Conservation (phyloP, 2,888 invertebrate genomes). For the Pseudococcus viburni region DNA sequence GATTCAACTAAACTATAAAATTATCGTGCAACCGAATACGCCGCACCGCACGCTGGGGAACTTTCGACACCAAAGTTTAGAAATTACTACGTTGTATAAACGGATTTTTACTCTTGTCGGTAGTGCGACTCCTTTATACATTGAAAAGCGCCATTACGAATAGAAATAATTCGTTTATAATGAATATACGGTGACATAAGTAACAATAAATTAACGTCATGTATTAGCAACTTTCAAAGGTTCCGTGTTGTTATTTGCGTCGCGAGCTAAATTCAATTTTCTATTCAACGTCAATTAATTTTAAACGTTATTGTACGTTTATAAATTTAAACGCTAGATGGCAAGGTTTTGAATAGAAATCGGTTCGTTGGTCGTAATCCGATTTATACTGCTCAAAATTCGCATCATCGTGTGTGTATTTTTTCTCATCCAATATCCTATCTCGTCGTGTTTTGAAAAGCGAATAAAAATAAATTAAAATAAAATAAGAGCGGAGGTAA, state of each 20-base stretch:
- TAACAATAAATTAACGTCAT: constrained; percentile 45
- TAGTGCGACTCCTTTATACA: constrained; percentile 1
- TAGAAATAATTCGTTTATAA: constrained; percentile 43
- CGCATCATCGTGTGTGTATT: neutral
- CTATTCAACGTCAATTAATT: constrained; percentile 42
- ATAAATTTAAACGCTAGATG: constrained; percentile 39
- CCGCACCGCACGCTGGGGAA: too few relatives aligned
- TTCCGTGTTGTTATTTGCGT: constrained; percentile 22
- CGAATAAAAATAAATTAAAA: neutral
- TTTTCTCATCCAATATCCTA: neutral
- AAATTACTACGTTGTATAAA: neutral
- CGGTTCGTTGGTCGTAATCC: constrained; percentile 1
- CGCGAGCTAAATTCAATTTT: constrained; percentile 36
- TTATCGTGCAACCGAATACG: too few relatives aligned
- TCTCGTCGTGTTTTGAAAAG: neutral
- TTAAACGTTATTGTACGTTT: constrained; percentile 39
- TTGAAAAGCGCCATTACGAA: constrained; percentile 33
- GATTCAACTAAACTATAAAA: too few relatives aligned
- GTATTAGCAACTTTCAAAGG: constrained; percentile 44
- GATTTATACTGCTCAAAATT: constrained; percentile 25
- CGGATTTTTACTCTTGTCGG: neutral
- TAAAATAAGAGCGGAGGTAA: neutral
- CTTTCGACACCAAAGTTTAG: constrained; percentile 24
- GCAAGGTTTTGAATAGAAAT: constrained; percentile 25
- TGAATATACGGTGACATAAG: constrained; percentile 44